Evolutionary conservation across 2,888 invertebrate genomes (phyloP).

Genomic region (Acrocyrtus sp.): DNA sequence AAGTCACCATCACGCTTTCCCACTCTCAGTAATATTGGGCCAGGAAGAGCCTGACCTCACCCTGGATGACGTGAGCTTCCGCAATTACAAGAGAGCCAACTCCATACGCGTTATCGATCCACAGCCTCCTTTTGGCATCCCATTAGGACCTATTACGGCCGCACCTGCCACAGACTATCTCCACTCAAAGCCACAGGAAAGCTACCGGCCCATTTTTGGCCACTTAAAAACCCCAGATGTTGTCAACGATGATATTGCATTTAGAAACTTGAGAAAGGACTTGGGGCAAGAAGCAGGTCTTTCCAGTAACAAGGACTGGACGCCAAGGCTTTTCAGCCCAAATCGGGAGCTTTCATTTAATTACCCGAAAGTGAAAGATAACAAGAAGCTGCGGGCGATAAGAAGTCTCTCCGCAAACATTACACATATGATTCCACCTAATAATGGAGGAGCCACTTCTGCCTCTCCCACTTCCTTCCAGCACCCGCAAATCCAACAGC

Average conservation of each 20-base stretch:
- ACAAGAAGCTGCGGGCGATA: conserved; percentile 79
- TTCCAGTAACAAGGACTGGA: conserved; percentile 58
- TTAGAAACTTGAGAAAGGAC: conserved; percentile 85
- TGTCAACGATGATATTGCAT: conserved; percentile 88
- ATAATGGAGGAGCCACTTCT: neutral
- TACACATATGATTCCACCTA: conserved; percentile 74
- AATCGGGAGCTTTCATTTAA: conserved; percentile 42
- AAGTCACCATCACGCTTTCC: neutral
- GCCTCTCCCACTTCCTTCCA: conserved; percentile 18
- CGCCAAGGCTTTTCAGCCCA: conserved; percentile 60
- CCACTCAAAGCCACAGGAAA: conserved; percentile 75
- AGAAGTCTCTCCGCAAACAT: conserved; percentile 87
- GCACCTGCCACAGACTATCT: conserved; percentile 86
- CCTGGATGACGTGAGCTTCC: conserved; percentile 84
- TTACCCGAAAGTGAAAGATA: conserved; percentile 63
- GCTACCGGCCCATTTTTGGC: conserved; percentile 72
- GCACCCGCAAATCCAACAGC: conserved; percentile 18
- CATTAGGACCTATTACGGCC: conserved; percentile 82
- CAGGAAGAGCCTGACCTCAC: conserved; percentile 79
- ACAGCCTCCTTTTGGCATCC: conserved; percentile 91
- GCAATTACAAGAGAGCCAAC: conserved; percentile 82
- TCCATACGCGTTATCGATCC: conserved; percentile 74
- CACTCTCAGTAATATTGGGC: conserved; percentile 31
- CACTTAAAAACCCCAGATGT: conserved; percentile 82
- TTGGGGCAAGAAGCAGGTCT: conserved; percentile 66